Evolutionary conservation across 2,888 invertebrate genomes (phyloP), one percentile per base, ranked within the genome.

Genomic region (Hoplodrina ambigua): DNA sequence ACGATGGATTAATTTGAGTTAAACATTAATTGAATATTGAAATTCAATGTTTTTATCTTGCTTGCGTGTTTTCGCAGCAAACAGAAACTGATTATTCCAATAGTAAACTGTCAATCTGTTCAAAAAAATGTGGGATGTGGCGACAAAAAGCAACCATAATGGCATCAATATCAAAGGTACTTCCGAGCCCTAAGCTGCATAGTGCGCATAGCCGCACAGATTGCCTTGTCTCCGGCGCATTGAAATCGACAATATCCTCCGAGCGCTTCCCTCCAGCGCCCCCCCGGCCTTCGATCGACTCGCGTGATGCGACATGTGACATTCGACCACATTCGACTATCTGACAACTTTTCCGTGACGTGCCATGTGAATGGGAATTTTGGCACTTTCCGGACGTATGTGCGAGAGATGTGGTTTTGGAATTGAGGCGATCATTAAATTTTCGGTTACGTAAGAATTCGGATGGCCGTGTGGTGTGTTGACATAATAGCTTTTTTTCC

Each of bases 201-300:
- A 7, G 63, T 56, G 72, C 79, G 73, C 71, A 78, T 77, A 75
- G 50, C 64, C 74, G 78, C 86, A 80, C 83, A 84, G 78, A 80
- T 86, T 86, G 83, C 75, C 78, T 80, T 85, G 85, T 86, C 86
- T 85, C 86, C 87, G 88, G 87, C 78, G 85, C 86, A 85, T 77
- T 84, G 79, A 88, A 92, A 95, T 94, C 87, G 89, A 82, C 89
- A 87, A 93, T 90, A 91, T 95, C 94, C 94, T 92, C 88, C 86
- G 79, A 71, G 73, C 80, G 77, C 81, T 88, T 87, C 86, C 87
- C 87, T 82, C 77, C 82, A 87, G 84, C 73, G 50, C 90, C 92
- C 91, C 90, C 85, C 78, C 86, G 88, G 88, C 90, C 90, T 91
- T 87, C 83, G 82, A 82, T 77, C 80, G 80, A 74, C 64, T 75